Evolutionary conservation across 1,140 invertebrate species (phyloP).

Genomic region (Pemphigus obesinymphae): DNA sequence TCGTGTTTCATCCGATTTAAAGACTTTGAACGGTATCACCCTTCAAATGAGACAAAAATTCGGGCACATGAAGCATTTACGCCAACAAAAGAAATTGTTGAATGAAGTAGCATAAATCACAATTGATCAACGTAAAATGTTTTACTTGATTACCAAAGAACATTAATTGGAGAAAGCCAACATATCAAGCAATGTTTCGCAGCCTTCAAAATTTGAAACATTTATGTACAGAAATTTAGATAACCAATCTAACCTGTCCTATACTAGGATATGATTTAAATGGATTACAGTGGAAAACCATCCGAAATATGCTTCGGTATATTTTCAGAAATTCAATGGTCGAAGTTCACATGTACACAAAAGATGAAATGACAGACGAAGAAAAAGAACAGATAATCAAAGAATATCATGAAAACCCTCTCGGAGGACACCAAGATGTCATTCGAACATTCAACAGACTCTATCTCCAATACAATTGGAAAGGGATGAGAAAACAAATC

Average conservation of each 20-base stretch:
- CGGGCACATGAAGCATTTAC: neutral
- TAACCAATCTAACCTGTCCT: neutral
- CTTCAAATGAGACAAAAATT: slow-evolving; percentile 35
- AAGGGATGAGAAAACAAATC: slow-evolving; percentile 36
- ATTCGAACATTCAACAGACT: neutral
- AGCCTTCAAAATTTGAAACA: neutral
- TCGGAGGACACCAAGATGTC: slow-evolving; percentile 26
- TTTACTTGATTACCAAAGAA: neutral
- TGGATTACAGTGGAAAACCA: neutral
- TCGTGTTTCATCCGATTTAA: neutral
- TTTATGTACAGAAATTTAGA: neutral
- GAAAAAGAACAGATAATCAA: neutral
- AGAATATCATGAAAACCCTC: slow-evolving; percentile 28
- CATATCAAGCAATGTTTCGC: neutral
- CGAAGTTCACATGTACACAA: neutral
- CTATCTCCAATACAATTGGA: slow-evolving; percentile 19
- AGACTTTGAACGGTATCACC: neutral
- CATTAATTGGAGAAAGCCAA: neutral
- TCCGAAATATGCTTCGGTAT: neutral
- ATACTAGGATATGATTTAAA: neutral
- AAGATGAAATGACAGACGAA: neutral
- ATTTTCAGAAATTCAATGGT: neutral
- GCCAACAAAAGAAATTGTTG: neutral
- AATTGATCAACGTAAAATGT: neutral
- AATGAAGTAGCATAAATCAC: neutral